phyloP scores from a whole-genome alignment of 1,140 invertebrate genomes.

The Periplaneta americana region DNA sequence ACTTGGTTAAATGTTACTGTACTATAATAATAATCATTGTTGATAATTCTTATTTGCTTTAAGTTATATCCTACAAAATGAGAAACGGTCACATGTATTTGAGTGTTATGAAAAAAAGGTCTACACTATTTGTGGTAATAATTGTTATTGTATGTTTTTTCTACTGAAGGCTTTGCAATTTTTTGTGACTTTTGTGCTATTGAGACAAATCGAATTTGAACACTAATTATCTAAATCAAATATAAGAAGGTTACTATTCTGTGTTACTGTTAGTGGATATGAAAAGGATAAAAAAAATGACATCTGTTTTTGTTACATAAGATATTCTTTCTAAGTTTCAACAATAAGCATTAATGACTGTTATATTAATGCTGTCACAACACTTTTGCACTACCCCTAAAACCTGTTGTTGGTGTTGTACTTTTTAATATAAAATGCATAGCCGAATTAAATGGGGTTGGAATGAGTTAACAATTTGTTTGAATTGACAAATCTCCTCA shows the following conservation, averaged over 20 bases:
- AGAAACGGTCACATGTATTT: background rate
- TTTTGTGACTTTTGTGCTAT: conserved; percentile 3
- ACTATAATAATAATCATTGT: conserved; percentile 8
- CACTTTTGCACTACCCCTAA: conserved; percentile 15
- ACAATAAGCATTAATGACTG: conserved; percentile 1
- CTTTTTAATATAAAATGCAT: conserved; percentile 44
- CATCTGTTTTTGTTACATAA: background rate
- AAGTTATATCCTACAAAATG: background rate
- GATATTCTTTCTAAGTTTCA: background rate
- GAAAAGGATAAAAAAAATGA: background rate
- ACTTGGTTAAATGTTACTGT: conserved; percentile 9
- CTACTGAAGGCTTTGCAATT: conserved; percentile 13
- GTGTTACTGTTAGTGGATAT: background rate
- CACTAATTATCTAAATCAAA: background rate
- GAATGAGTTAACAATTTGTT: conserved; percentile 35
- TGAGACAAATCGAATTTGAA: background rate
- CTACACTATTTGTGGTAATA: conserved; percentile 4
- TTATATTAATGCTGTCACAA: background rate
- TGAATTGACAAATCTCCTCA: too few species aligned
- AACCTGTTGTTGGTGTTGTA: conserved; percentile 39
- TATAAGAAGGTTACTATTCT: background rate
- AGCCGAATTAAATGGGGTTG: conserved; percentile 43
- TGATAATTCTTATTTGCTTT: conserved; percentile 1
- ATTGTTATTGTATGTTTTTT: conserved; percentile 13
- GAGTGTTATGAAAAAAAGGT: background rate